A percentile compares a stretch with the other conserved stretches of the same genome.
Evolutionary conservation across 2,888 invertebrate species (phyloP).

Genomic region (Xestia sexstrigata): DNA sequence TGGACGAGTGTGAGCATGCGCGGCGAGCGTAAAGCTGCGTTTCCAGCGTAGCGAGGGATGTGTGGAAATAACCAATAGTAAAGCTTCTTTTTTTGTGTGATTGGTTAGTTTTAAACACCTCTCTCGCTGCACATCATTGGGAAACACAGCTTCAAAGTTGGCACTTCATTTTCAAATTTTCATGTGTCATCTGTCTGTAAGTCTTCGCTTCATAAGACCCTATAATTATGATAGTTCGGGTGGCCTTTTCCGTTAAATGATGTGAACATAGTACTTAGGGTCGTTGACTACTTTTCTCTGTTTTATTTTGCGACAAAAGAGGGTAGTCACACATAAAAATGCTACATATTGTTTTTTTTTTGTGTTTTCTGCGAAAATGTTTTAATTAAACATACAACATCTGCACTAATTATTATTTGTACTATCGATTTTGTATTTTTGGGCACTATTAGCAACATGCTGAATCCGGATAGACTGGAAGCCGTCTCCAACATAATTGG

Average conservation of each 20-base stretch:
- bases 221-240: not conserved
- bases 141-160: no score
- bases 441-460: not conserved
- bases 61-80: no score
- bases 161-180: not conserved
- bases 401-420: not conserved
- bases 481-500: not conserved
- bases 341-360: not conserved
- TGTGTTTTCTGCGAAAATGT: not conserved
- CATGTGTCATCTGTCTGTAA: not conserved
- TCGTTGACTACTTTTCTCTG: constrained; percentile 46
- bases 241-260: not conserved
- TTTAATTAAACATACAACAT: not conserved
- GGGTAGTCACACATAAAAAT: not conserved
- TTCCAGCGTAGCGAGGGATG: no score
- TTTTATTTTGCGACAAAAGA: not conserved
- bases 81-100: no score
- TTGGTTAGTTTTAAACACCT: no score
- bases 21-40: not conserved
- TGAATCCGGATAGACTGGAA: not conserved
- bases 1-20: not conserved
- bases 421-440: not conserved
- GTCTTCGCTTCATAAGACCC: not conserved
- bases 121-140: no score
- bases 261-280: constrained; percentile 33